Evolutionary conservation across 1,140 invertebrate species (phyloP).

Genomic region (Drosophila eugracilis): DNA sequence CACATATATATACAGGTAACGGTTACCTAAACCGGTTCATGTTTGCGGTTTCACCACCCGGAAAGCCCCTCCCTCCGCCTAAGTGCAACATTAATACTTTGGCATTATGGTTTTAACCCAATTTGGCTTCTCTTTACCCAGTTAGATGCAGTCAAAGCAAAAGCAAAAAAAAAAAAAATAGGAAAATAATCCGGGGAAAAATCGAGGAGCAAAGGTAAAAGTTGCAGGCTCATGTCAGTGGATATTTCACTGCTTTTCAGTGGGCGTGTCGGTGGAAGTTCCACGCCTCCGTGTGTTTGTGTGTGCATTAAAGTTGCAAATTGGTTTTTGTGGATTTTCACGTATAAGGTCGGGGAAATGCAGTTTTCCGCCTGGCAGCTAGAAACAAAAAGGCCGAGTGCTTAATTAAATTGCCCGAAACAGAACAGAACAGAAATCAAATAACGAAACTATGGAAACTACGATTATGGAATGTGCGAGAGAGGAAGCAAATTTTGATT

Average conservation of each 20-base stretch:
- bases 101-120: slow-evolving; percentile 76
- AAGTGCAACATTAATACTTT: slow-evolving; percentile 71
- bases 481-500: slow-evolving; percentile 44
- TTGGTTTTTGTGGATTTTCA: slow-evolving; percentile 57
- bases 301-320: slow-evolving; percentile 60
- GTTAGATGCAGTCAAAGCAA: slow-evolving; percentile 34
- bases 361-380: slow-evolving; percentile 33
- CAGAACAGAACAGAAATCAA: slow-evolving; percentile 53
- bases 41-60: slow-evolving; percentile 26
- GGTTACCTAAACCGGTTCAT: slow-evolving; percentile 41
- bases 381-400: slow-evolving; percentile 29
- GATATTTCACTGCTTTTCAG: slow-evolving; percentile 43
- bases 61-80: slow-evolving; percentile 1
- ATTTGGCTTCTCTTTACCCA: slow-evolving; percentile 55
- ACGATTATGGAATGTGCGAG: slow-evolving; percentile 3
- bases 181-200: slow-evolving; percentile 12
- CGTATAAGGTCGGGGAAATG: slow-evolving; percentile 16
- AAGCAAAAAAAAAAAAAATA: no score
- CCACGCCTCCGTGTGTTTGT: slow-evolving; percentile 12
- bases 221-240: slow-evolving; percentile 36
- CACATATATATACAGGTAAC: slow-evolving; percentile 17
- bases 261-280: slow-evolving; percentile 20
- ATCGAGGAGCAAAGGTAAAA: slow-evolving; percentile 22
- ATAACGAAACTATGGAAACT: slow-evolving; percentile 39
- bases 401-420: slow-evolving; percentile 59